Conservation (phyloP, 2,797 vertebrate species). For the Hydrolagus colliei region DNA sequence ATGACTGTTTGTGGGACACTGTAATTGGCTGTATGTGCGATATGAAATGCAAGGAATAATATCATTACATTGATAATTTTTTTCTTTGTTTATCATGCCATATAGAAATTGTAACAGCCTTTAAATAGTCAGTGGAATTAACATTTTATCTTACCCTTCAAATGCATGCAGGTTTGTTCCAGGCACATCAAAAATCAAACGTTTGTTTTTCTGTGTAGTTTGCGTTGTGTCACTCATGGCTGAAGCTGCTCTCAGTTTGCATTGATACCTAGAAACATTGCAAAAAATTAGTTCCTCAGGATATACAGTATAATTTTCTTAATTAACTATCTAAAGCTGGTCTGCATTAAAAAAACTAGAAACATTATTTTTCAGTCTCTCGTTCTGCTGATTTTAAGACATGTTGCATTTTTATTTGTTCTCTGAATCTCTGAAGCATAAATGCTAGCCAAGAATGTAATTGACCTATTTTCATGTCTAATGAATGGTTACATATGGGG, state of each 20-base stretch:
- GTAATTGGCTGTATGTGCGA: too few relatives aligned
- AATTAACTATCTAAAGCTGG: background rate
- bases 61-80: too few relatives aligned
- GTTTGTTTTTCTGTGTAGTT: background rate
- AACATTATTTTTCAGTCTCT: background rate
- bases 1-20: too few relatives aligned
- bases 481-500: background rate
- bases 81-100: too few relatives aligned
- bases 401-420: constrained; percentile 4
- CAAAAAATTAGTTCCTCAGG: background rate
- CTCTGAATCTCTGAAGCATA: background rate
- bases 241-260: constrained; percentile 10
- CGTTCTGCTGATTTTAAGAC: background rate
- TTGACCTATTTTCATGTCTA: background rate
- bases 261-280: background rate
- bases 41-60: too few relatives aligned
- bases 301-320: background rate
- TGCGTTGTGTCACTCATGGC: background rate
- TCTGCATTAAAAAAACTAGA: background rate
- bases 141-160: constrained; percentile 7
- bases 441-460: background rate
- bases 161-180: constrained; percentile 14
- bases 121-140: too few relatives aligned
- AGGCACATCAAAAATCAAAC: background rate
- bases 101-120: too few relatives aligned